Base-by-base conservation (phyloP, 2,113 vertebrate genomes). In the Corvus moneduloides region DNA sequence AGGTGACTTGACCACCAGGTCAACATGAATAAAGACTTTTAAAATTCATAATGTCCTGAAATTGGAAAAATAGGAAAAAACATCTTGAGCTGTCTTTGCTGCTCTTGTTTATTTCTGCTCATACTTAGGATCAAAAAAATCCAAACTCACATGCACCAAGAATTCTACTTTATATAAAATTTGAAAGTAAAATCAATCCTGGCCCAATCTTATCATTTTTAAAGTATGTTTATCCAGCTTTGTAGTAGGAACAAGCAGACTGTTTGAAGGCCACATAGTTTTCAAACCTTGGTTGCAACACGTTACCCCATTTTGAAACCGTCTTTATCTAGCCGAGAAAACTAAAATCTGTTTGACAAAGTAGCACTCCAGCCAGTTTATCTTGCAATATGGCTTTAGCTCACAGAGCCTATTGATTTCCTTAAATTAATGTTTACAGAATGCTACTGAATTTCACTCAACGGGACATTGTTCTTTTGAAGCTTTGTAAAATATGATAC, bases 291-390 rank as follows among this genome's bases (percentile, higher is more conserved):
- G 98, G 98, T 98, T 98, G 98, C 98, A 97, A 98, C 98, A 98
- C 97, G 97, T 96, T 98, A 95, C 95, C 97, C 97, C 97, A 87
- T 98, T 98, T 98, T 98, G 98, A 98, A 99, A 98, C 97, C 95
- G 95, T 98, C 98, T 99, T 98, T 99, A 98, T 98, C 98, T 98
- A 95, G 93, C 97, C 92, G 97, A 98, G 98, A 98, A 98, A 98
- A 98, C 97, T 98, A 98, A 98, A 98, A 98, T 98, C 98, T 98
- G 98, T 99, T 99, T 98, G 98, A 98, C 98, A 98, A 98, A 98
- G 98, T 98, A 97, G 95, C 98, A 97, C 97, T 97, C 98, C 95
- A 97, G 98, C 98, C 98, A 98, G 98, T 98, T 99, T 99, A 99
- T 98, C 98, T 98, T 98, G 98, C 97, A 98, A 98, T 98, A 98